phyloP scores from a whole-genome alignment of 2,888 invertebrate genomes.

The Pheosia gnoma region DNA sequence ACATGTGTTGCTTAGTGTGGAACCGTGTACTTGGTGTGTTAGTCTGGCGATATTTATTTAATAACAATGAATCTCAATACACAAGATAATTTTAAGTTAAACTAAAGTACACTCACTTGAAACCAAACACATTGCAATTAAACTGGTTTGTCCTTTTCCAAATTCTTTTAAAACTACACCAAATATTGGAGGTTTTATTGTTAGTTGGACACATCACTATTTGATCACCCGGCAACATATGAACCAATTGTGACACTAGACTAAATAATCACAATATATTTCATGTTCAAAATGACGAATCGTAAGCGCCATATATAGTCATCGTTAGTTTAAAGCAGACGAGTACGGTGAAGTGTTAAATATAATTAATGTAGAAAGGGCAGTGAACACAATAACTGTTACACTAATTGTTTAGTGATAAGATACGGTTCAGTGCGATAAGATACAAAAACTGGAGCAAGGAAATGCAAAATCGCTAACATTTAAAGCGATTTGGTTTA shows the following conservation, averaged over 20 bases:
- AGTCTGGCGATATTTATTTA: too few species aligned
- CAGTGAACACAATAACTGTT: constrained; percentile 20
- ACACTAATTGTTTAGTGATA: constrained; percentile 20
- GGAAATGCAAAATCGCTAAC: constrained; percentile 47
- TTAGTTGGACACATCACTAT: neutral
- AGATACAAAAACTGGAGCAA: constrained; percentile 70
- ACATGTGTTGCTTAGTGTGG: too few species aligned
- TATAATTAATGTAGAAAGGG: too few species aligned
- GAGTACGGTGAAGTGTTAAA: too few species aligned
- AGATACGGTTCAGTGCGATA: constrained; percentile 50
- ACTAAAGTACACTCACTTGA: neutral
- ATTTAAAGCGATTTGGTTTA: neutral
- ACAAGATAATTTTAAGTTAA: too few species aligned
- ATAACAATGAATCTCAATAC: too few species aligned
- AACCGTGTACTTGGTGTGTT: too few species aligned
- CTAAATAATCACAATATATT: neutral
- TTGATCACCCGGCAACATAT: neutral
- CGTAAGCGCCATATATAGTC: neutral
- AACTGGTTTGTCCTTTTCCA: neutral
- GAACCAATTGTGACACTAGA: neutral
- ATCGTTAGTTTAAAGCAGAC: neutral
- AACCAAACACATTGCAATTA: neutral
- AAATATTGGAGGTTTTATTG: neutral
- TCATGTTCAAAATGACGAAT: neutral
- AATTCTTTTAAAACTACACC: neutral